Evolutionary conservation across 2,888 invertebrate species (phyloP).

Genomic region (Seira musarum): DNA sequence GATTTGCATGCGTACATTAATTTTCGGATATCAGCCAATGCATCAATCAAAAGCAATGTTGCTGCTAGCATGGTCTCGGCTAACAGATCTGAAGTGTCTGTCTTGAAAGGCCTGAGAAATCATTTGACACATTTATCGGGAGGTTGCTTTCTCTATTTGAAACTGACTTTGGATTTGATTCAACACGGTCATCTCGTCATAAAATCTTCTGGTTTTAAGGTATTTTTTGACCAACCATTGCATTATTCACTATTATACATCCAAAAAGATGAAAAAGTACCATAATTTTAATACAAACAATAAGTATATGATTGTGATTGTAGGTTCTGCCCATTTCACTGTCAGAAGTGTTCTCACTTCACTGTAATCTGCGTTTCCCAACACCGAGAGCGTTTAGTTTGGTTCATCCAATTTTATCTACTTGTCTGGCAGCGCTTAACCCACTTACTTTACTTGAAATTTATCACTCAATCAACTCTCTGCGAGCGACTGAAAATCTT

Average conservation of each 20-base stretch:
- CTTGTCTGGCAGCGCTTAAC: slow-evolving; percentile 91
- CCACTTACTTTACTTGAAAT: slow-evolving; percentile 93
- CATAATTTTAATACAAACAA: not conserved
- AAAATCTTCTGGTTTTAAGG: slow-evolving; percentile 95
- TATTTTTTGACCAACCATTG: slow-evolving; percentile 61
- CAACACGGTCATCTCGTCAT: slow-evolving; percentile 93
- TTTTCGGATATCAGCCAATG: slow-evolving; percentile 84
- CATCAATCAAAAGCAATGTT: slow-evolving; percentile 86
- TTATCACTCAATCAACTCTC: slow-evolving; percentile 92
- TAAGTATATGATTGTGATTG: too few relatives aligned
- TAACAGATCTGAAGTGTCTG: slow-evolving; percentile 72
- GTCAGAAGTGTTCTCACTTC: slow-evolving; percentile 90
- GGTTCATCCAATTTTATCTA: slow-evolving; percentile 89
- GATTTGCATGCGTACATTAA: slow-evolving; percentile 92
- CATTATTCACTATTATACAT: not conserved
- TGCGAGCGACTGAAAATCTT: slow-evolving; percentile 84
- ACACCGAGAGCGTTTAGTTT: slow-evolving; percentile 92
- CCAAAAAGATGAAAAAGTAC: not conserved
- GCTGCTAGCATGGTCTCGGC: slow-evolving; percentile 52
- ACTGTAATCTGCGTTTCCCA: slow-evolving; percentile 92
- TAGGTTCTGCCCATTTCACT: slow-evolving; percentile 86
- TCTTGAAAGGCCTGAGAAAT: slow-evolving; percentile 90
- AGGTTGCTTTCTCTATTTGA: slow-evolving; percentile 93
- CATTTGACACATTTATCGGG: slow-evolving; percentile 87
- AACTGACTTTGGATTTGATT: slow-evolving; percentile 91